Evolutionary conservation across 92 coral and sea anemone species (phyloP).

Genomic region (Bergia puertoricense): DNA sequence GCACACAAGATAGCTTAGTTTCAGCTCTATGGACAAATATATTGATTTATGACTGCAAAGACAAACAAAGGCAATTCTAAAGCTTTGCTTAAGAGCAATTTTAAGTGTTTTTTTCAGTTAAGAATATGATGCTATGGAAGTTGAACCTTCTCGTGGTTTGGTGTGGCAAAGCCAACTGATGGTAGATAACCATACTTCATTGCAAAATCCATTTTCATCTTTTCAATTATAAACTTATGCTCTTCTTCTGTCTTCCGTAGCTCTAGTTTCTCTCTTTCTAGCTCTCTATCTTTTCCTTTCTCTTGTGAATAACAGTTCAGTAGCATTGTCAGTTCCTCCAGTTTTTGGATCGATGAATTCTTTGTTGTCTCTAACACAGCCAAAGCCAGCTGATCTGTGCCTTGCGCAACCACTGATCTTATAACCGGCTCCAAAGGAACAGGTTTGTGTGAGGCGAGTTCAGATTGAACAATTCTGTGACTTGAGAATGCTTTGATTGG

Average conservation of each 20-base stretch:
- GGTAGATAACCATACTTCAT: conserved; percentile 35
- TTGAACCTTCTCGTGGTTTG: not conserved
- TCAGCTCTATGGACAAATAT: too few species aligned
- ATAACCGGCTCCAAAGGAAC: not conserved
- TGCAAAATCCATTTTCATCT: conserved; percentile 47
- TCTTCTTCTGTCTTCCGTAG: conserved; percentile 30
- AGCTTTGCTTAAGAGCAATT: too few species aligned
- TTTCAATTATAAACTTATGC: conserved; percentile 27
- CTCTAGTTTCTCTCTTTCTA: conserved; percentile 26
- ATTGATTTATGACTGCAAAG: too few species aligned
- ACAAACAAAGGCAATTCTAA: too few species aligned
- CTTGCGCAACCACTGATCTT: not conserved
- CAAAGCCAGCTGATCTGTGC: conserved; percentile 18
- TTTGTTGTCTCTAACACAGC: conserved; percentile 28
- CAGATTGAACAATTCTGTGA: conserved; percentile 12
- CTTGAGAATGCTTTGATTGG: not conserved
- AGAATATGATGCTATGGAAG: not conserved
- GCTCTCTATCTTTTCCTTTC: conserved; percentile 29
- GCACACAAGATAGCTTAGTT: too few species aligned
- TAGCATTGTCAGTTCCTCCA: conserved; percentile 32
- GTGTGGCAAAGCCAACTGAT: conserved; percentile 19
- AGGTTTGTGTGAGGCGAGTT: not conserved
- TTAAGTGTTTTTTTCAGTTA: too few species aligned
- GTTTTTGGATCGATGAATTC: conserved; percentile 11
- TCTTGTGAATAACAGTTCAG: conserved; percentile 38